Evolutionary conservation across 2,888 invertebrate genomes (phyloP).

Genomic region (Gerris lacustris): DNA sequence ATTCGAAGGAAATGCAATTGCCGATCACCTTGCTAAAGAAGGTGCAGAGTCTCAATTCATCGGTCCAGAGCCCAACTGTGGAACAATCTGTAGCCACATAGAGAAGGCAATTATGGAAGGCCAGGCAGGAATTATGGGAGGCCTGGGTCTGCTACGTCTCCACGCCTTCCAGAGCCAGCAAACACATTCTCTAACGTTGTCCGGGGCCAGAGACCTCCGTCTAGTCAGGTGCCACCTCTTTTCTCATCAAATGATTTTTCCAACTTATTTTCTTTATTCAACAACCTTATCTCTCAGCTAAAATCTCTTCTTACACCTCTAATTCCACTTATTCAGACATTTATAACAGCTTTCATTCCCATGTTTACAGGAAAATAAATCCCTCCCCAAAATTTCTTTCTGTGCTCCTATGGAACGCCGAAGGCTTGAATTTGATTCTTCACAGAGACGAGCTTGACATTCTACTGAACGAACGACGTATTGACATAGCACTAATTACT

Average conservation of each 20-base stretch:
- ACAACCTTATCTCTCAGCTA: neutral
- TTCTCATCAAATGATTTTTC: neutral
- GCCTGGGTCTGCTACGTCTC: too few relatives aligned
- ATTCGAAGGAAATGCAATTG: too few relatives aligned
- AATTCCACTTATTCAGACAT: neutral
- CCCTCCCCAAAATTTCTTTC: conserved; percentile 8
- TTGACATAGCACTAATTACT: conserved; percentile 21
- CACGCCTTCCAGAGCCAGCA: neutral
- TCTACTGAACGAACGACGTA: conserved; percentile 8
- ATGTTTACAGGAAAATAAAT: neutral
- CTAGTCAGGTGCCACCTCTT: neutral
- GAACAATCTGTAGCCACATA: too few relatives aligned
- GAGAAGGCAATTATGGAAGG: too few relatives aligned
- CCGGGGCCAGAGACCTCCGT: neutral
- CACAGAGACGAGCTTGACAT: conserved; percentile 6
- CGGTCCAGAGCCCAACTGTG: too few relatives aligned
- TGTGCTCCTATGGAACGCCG: conserved; percentile 10
- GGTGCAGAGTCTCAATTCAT: too few relatives aligned
- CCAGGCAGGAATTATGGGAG: too few relatives aligned
- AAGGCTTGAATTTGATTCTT: neutral
- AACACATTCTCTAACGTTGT: neutral
- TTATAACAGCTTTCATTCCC: neutral
- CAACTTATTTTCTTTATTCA: neutral
- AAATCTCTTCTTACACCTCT: neutral
- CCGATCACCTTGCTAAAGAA: too few relatives aligned